A percentile compares a stretch with the other conserved stretches of the same genome.
Conservation (phyloP, 1,140 invertebrate species). For the Lordiphosa mommai region DNA sequence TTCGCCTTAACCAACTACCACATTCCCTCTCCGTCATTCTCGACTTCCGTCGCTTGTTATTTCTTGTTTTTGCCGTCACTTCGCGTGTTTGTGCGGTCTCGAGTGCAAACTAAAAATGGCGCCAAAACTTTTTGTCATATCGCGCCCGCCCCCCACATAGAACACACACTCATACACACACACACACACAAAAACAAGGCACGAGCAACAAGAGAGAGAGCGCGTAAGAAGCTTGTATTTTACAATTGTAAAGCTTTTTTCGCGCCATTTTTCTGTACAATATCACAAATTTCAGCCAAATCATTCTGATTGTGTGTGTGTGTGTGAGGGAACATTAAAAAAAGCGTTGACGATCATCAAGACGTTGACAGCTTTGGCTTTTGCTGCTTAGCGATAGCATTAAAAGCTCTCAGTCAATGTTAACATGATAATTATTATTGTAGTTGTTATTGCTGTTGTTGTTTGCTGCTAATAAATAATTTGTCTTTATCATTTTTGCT, state of each 20-base stretch:
- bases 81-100: conserved; percentile 57
- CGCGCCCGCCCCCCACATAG: conserved; percentile 22
- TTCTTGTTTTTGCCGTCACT: conserved; percentile 41
- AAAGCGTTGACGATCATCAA: too few relatives aligned
- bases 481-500: too few relatives aligned
- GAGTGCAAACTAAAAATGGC: conserved; percentile 70
- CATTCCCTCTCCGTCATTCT: background rate
- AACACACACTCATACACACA: conserved; percentile 18
- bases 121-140: conserved; percentile 60
- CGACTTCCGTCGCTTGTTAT: conserved; percentile 19
- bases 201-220: conserved; percentile 5
- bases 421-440: too few relatives aligned
- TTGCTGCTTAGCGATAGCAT: conserved; percentile 11
- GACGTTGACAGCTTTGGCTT: conserved; percentile 1
- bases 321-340: too few relatives aligned
- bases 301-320: background rate
- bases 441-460: too few relatives aligned
- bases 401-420: too few relatives aligned
- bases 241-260: conserved; percentile 56
- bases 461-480: too few relatives aligned
- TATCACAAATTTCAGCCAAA: too few relatives aligned
- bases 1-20: too few relatives aligned
- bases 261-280: conserved; percentile 47
- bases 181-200: conserved; percentile 7
- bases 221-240: conserved; percentile 39